These are phyloP conservation scores for Leuciscus waleckii DNA, from an alignment of 2,797 vertebrate genomes.

Conservation along the genomic window DNA sequence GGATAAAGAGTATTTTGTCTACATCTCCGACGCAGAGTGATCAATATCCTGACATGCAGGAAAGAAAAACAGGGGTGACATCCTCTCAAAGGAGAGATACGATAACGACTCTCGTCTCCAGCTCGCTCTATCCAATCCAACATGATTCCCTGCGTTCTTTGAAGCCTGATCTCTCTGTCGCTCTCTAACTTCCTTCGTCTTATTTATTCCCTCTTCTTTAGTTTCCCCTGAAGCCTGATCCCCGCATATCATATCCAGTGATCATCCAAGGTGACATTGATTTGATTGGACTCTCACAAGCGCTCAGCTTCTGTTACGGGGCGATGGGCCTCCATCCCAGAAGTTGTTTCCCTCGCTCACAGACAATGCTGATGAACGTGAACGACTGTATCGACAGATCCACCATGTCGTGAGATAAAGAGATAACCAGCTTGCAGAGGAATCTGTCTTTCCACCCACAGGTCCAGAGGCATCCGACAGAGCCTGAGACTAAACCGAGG, in stretches of 20 bases:
- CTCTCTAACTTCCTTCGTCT: slow-evolving; percentile 2
- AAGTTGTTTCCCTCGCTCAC: slow-evolving; percentile 31
- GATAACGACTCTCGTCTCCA: slow-evolving; percentile 10
- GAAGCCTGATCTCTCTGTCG: slow-evolving; percentile 33
- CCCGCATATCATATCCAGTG: slow-evolving; percentile 45
- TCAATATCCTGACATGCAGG: slow-evolving; percentile 49
- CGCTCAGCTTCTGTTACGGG: slow-evolving; percentile 21
- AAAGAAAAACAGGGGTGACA: slow-evolving; percentile 44
- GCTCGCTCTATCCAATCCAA: slow-evolving; percentile 11
- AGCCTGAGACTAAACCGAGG: background rate
- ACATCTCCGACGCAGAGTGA: slow-evolving; percentile 30
- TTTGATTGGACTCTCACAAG: slow-evolving; percentile 45
- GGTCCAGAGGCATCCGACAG: background rate
- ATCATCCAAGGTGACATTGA: slow-evolving; percentile 55
- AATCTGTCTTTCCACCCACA: slow-evolving; percentile 6
- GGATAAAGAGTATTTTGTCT: slow-evolving; percentile 39
- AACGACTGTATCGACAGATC: slow-evolving; percentile 43
- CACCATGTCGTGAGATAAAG: slow-evolving; percentile 39
- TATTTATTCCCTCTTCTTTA: slow-evolving; percentile 38
- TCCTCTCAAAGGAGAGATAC: slow-evolving; percentile 45
- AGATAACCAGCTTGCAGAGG: slow-evolving; percentile 11
- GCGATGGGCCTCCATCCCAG: slow-evolving; percentile 14
- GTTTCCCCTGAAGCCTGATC: slow-evolving; percentile 41
- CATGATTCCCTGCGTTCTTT: slow-evolving; percentile 29
- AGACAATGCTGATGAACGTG: slow-evolving; percentile 24